phyloP scores from a whole-genome alignment of 2,888 invertebrate genomes.

The Metopia argyrocephala region DNA sequence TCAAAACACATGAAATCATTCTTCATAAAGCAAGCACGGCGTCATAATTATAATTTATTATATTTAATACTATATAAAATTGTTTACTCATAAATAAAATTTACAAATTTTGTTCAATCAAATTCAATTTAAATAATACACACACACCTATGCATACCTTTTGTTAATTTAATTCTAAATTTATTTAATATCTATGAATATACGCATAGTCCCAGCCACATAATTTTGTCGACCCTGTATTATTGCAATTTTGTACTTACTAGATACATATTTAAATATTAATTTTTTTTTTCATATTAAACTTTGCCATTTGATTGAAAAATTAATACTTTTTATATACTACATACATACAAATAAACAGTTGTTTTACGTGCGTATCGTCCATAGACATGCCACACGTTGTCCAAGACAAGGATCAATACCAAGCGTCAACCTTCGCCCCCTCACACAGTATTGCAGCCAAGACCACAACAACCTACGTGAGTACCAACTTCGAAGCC shows the following conservation, averaged over 20 bases:
- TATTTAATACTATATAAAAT: neutral
- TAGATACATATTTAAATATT: no score
- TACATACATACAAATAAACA: no score
- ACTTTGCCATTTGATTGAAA: no score
- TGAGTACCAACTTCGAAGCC: no score
- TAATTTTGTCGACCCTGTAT: neutral
- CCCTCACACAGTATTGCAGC: no score
- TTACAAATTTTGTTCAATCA: neutral
- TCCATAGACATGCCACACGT: no score
- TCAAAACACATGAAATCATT: slow-evolving; percentile 27
- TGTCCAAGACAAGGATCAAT: no score
- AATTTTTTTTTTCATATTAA: no score
- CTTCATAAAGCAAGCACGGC: slow-evolving; percentile 8
- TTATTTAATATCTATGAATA: neutral
- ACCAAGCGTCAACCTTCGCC: no score
- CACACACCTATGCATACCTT: neutral
- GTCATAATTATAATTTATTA: neutral
- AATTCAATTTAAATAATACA: neutral
- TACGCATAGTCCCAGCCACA: neutral
- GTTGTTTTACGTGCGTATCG: no score
- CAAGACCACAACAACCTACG: no score
- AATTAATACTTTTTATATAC: no score
- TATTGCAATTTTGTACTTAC: neutral
- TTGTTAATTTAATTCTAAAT: neutral
- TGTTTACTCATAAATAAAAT: neutral